Evolutionary conservation across 2,888 invertebrate genomes (phyloP).

Genomic region (Cryptocephalus primarius): DNA sequence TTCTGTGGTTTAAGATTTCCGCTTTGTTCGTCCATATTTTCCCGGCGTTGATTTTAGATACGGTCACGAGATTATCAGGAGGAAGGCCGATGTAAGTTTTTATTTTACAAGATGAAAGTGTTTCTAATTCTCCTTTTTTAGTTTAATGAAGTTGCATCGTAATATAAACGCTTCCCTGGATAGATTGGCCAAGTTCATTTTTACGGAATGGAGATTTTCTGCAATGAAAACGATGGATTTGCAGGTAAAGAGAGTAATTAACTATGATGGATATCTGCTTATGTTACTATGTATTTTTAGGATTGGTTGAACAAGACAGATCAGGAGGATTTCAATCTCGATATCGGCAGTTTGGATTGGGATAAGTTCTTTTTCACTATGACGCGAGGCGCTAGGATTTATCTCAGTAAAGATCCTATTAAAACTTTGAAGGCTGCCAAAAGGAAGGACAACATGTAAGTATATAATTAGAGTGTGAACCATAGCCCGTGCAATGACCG

Average conservation of each 20-base stretch:
- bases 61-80: conserved; percentile 61
- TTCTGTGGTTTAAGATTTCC: conserved; percentile 67
- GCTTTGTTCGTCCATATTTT: conserved; percentile 84
- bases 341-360: conserved; percentile 66
- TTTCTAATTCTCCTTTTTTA: conserved; percentile 35
- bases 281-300: conserved; percentile 3
- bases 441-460: conserved; percentile 60
- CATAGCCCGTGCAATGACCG: no score
- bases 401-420: conserved; percentile 68
- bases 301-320: conserved; percentile 51
- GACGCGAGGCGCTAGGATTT: conserved; percentile 69
- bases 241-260: conserved; percentile 22
- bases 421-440: conserved; percentile 60
- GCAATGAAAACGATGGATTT: conserved; percentile 56
- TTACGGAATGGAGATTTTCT: conserved; percentile 79
- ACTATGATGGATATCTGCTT: neutral
- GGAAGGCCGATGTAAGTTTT: conserved; percentile 69
- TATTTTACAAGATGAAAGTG: neutral
- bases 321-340: conserved; percentile 54
- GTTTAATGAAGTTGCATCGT: conserved; percentile 73
- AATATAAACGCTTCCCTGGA: conserved; percentile 76
- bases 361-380: conserved; percentile 65
- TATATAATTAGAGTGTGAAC: conserved; percentile 7
- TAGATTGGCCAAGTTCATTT: conserved; percentile 75
- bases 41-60: conserved; percentile 80